phyloP scores from a whole-genome alignment of 2,888 invertebrate genomes.

The Cordylochernes scorpioides region DNA sequence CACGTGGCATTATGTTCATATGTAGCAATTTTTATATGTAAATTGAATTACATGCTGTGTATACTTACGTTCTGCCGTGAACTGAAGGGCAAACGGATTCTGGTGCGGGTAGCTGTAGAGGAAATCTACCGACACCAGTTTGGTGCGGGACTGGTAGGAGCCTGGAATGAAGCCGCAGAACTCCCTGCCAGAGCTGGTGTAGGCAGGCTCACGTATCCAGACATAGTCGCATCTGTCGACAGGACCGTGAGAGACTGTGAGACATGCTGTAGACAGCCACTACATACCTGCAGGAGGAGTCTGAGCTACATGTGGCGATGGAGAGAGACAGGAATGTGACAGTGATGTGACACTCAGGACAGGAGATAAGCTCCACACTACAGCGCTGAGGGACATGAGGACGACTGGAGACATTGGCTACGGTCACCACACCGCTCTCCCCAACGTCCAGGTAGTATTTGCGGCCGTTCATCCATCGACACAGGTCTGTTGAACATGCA shows the following conservation, averaged over 20 bases:
- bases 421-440: slow-evolving; percentile 9
- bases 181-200: slow-evolving; percentile 10
- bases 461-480: slow-evolving; percentile 13
- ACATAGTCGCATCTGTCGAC: slow-evolving; percentile 11
- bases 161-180: slow-evolving; percentile 10
- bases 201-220: slow-evolving; percentile 12
- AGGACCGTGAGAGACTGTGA: not conserved
- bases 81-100: slow-evolving; percentile 36
- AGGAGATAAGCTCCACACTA: slow-evolving; percentile 37
- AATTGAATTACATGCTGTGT: not conserved
- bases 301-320: slow-evolving; percentile 21
- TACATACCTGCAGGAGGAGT: slow-evolving; percentile 25
- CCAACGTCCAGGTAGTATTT: slow-evolving; percentile 13
- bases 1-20: too few species aligned
- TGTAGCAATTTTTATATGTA: too few species aligned
- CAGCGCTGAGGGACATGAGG: slow-evolving; percentile 27
- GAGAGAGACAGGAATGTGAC: slow-evolving; percentile 27
- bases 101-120: slow-evolving; percentile 31
- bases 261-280: too few species aligned
- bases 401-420: slow-evolving; percentile 8
- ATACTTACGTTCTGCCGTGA: slow-evolving; percentile 33
- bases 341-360: slow-evolving; percentile 36
- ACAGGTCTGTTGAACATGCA: too few species aligned
- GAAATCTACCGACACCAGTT: slow-evolving; percentile 32
- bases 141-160: slow-evolving; percentile 32